Evolutionary conservation across 2,113 vertebrate genomes (phyloP).

Genomic region (Pygoscelis antarcticus): DNA sequence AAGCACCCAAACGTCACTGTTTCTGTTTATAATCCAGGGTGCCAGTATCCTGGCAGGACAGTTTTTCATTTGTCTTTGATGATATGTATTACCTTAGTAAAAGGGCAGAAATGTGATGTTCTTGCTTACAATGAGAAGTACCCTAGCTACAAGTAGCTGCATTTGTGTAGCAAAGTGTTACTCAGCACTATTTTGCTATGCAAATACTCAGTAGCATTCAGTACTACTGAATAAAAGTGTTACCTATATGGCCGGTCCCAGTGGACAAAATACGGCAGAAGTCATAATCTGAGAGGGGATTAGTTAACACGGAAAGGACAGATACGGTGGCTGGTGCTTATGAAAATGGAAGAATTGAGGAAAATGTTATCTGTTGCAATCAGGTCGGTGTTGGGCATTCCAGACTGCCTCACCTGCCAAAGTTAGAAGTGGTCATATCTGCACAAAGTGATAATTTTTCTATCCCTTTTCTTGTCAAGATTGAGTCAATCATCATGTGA

Average conservation of each 20-base stretch:
- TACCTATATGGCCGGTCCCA: neutral
- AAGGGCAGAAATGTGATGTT: neutral
- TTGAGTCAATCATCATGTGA: constrained; percentile 42
- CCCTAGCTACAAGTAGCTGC: neutral
- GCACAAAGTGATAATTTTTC: constrained; percentile 24
- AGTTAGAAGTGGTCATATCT: constrained; percentile 38
- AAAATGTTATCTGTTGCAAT: neutral
- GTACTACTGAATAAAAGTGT: neutral
- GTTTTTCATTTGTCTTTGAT: neutral
- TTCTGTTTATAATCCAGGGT: neutral
- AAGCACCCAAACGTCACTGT: neutral
- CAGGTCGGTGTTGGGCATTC: neutral
- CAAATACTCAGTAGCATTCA: neutral
- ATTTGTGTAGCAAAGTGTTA: accelerated
- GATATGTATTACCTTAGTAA: neutral
- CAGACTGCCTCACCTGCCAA: neutral
- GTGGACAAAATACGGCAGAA: neutral
- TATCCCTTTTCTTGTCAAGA: constrained; percentile 49
- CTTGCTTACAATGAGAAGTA: neutral
- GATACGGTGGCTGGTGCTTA: neutral
- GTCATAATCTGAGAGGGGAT: neutral
- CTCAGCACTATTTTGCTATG: neutral
- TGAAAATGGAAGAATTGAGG: neutral
- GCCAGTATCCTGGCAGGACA: neutral
- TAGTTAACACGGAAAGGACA: neutral